phyloP scores from a whole-genome alignment of 2,113 vertebrate genomes.

The Xenopus borealis region DNA sequence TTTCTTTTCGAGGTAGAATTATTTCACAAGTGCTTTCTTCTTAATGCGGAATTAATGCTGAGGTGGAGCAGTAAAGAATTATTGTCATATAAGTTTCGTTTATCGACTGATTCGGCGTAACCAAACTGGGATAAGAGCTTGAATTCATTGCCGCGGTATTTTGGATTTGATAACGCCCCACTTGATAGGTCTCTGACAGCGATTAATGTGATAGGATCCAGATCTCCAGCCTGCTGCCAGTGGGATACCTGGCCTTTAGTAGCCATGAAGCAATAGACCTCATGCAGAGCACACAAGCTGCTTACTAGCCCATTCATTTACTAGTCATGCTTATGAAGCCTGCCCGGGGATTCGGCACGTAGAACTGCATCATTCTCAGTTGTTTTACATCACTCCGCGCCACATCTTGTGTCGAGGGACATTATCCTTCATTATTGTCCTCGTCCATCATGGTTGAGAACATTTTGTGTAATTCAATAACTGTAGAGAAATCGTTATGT shows the following conservation, averaged over 20 bases:
- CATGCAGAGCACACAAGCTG: constrained; percentile 13
- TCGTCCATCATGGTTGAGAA: not conserved
- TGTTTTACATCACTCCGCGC: constrained; percentile 19
- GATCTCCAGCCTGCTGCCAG: constrained; percentile 12
- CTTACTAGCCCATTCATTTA: not conserved
- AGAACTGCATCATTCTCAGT: constrained; percentile 2
- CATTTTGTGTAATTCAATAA: constrained; percentile 19
- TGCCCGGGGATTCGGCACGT: constrained; percentile 3
- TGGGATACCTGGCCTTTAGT: constrained; percentile 22
- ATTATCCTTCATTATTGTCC: constrained; percentile 8
- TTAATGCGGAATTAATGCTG: too few relatives aligned
- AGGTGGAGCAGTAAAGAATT: too few relatives aligned
- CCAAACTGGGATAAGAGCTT: constrained; percentile 1
- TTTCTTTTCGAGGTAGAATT: too few relatives aligned
- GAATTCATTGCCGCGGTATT: not conserved
- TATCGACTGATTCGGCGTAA: not conserved
- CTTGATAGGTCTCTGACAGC: constrained; percentile 13
- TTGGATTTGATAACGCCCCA: constrained; percentile 11
- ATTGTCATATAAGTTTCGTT: too few relatives aligned
- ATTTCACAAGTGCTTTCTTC: too few relatives aligned
- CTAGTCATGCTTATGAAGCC: constrained; percentile 12
- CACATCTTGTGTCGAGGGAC: not conserved
- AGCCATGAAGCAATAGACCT: constrained; percentile 16
- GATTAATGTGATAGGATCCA: constrained; percentile 21
- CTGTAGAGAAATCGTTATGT: not conserved